Base-by-base conservation (phyloP, 1,140 invertebrate genomes). In the Drosophila santomea region DNA sequence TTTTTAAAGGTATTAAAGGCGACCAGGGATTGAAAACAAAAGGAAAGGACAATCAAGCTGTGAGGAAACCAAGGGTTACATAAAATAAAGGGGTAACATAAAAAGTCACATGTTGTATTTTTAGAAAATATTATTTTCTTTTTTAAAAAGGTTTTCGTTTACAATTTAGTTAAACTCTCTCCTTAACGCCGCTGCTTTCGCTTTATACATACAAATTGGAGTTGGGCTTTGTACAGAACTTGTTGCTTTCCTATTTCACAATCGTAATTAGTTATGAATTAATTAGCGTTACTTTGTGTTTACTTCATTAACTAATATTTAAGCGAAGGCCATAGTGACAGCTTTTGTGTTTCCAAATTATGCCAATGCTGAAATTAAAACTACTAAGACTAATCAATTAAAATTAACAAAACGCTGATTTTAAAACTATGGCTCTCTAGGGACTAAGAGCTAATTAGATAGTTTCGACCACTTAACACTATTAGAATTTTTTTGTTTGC, bases 171-270 rank as follows among this genome's bases (percentile, higher is more conserved):
- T 67, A 56, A 77, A 77, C 61, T 75, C 62, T 56, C 50, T 76
- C 50, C 61, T 56, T 55, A 41, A 32, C 67, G 17, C 62, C 32
- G 45, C 52, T 45, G 52, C 36, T 58, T 56, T 76, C 50, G 54
- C 43, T 67, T 88, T 89, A 66, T 83, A 83, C 80, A 89, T 89
- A 80, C 62, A 89, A 83, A 88, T 88, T 88, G 84, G 83, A 89
- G 83, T 89, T 80, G 79, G 84, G 67, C 84, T 88, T 88, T 88
- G 83, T 88, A 88, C 83, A 88, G 63, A 89, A 76, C 78, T 80
- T 79, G 56, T 61, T 39, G 45, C 57, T 62, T 80, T 76, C 54
- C 52, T 68, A 78, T 78, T 39, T 66, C 51, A 54, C 60, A 76
- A 67, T 81, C 45, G 50, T 81, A 66, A 62, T 71, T 63, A 57